A percentile compares a stretch with the other conserved stretches of the same genome.
Conservation (phyloP, 2,888 invertebrate genomes). For the Dascillus cervinus region DNA sequence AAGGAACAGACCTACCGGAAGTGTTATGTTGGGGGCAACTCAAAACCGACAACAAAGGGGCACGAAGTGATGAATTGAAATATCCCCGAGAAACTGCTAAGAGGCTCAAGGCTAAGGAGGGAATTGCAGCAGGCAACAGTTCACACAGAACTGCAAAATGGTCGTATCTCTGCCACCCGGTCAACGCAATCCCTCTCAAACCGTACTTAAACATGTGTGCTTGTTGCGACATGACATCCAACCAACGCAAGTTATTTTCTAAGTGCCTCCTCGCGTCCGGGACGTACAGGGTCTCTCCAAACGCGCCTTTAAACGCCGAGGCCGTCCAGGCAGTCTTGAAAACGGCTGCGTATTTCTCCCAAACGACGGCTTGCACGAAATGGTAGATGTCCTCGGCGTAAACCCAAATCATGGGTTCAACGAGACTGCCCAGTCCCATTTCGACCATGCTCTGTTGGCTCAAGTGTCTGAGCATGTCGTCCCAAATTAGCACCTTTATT, state of each 20-base stretch:
- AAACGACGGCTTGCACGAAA: slow-evolving; percentile 46
- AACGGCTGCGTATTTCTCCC: slow-evolving; percentile 60
- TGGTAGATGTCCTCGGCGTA: slow-evolving; percentile 63
- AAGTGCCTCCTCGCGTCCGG: slow-evolving; percentile 60
- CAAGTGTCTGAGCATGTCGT: slow-evolving; percentile 68
- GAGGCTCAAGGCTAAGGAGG: slow-evolving; percentile 55
- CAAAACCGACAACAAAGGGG: slow-evolving; percentile 43
- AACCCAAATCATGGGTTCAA: slow-evolving; percentile 78
- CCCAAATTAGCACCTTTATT: slow-evolving; percentile 65
- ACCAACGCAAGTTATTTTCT: slow-evolving; percentile 64
- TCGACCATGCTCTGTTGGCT: slow-evolving; percentile 52
- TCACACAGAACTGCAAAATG: slow-evolving; percentile 65
- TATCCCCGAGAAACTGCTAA: slow-evolving; percentile 53
- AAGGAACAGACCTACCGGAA: slow-evolving; percentile 34
- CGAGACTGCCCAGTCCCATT: slow-evolving; percentile 55
- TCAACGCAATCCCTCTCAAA: slow-evolving; percentile 49
- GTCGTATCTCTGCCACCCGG: slow-evolving; percentile 60
- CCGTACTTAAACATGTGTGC: slow-evolving; percentile 46
- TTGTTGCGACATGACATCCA: slow-evolving; percentile 57
- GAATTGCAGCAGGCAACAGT: slow-evolving; percentile 56
- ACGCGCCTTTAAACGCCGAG: slow-evolving; percentile 69
- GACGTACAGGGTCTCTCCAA: slow-evolving; percentile 60
- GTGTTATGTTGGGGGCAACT: slow-evolving; percentile 45
- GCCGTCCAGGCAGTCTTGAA: slow-evolving; percentile 66
- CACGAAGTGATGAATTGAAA: slow-evolving; percentile 48